Evolutionary conservation across 1,140 invertebrate genomes (phyloP), one percentile per base, ranked within the genome.

Genomic region (Drosophila quadrilineata): DNA sequence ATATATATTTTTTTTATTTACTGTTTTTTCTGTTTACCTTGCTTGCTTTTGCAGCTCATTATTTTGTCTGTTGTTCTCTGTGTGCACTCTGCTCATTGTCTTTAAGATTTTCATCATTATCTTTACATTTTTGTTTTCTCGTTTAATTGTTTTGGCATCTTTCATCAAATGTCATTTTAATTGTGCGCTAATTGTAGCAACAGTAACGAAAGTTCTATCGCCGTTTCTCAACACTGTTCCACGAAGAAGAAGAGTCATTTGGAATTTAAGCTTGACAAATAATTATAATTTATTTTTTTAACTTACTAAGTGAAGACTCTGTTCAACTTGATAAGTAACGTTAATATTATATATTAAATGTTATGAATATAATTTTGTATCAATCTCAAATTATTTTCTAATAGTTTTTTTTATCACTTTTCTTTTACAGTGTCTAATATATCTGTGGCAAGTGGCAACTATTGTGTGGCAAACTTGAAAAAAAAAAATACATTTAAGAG

Each of bases 351-450:
- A n/a, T n/a, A n/a, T n/a, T n/a, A n/a, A n/a, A n/a, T n/a, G n/a
- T n/a, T n/a, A n/a, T n/a, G n/a, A n/a, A n/a, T n/a, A n/a, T n/a
- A n/a, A n/a, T n/a, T n/a, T n/a, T n/a, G n/a, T n/a, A n/a, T n/a
- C n/a, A n/a, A n/a, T n/a, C n/a, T n/a, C n/a, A n/a, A n/a, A n/a
- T n/a, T n/a, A n/a, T n/a, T n/a, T n/a, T n/a, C n/a, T n/a, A n/a
- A n/a, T n/a, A n/a, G n/a, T n/a, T n/a, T 10, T 40, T 14, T 29
- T 14, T 24, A 31, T 22, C 29, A 28, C 33, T 79, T 35, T 64
- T 82, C 63, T 69, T 60, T 84, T 84, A n/a, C 76, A 82, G 71
- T 68, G 60, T 40, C 48, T 53, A 24, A 60, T 49, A 54, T n/a
- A 48, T 62, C 56, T 71, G 53, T 28, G 50, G 54, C 59, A 59